Conservation (phyloP, 2,113 vertebrate genomes). For the Ameiurus melas region DNA sequence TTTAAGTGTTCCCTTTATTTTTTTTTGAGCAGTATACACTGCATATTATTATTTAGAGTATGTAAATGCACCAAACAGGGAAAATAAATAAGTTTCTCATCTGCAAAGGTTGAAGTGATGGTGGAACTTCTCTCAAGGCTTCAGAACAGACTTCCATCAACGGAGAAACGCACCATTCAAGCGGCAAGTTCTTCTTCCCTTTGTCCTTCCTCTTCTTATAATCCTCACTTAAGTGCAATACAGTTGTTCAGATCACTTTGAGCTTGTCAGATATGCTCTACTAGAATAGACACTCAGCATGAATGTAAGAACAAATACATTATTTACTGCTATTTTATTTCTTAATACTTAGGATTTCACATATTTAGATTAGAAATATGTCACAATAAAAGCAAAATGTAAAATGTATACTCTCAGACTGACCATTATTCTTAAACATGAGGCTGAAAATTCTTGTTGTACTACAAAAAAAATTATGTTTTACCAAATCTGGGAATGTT, state of each 20-base stretch:
- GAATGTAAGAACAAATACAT: background rate
- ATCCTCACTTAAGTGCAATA: background rate
- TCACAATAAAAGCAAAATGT: background rate
- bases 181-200: constrained; percentile 55
- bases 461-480: background rate
- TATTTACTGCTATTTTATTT: background rate
- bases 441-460: background rate
- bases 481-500: background rate
- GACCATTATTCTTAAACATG: background rate
- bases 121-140: constrained; percentile 67
- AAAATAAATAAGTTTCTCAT: background rate
- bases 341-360: background rate
- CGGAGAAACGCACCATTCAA: constrained; percentile 72
- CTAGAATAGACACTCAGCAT: background rate
- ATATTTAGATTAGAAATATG: background rate
- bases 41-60: background rate
- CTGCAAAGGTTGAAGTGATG: constrained; percentile 69
- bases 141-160: constrained; percentile 55
- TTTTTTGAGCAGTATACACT: too few species aligned
- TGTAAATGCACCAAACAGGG: too few species aligned
- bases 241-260: background rate
- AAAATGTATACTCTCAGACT: background rate
- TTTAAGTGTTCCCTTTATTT: too few species aligned
- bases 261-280: background rate
- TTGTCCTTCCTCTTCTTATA: background rate